These are phyloP conservation scores for Oxyteleia sp. DNA, from an alignment of 2,888 invertebrate genomes.

Conservation along the genomic window DNA sequence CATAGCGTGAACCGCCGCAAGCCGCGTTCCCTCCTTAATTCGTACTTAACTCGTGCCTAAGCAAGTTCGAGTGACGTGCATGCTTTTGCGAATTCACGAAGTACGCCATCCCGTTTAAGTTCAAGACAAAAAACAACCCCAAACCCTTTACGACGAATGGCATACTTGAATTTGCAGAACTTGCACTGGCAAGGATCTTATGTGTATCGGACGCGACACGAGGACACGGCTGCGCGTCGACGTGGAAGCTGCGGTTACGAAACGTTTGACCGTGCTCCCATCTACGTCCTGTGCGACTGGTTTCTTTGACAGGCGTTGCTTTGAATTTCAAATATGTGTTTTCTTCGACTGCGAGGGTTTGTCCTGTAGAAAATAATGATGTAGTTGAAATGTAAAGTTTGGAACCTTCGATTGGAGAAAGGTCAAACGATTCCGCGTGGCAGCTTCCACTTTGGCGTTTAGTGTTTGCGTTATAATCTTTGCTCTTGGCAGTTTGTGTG, in stretches of 20 bases:
- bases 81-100: conserved; percentile 63
- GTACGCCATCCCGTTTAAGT: conserved; percentile 36
- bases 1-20: conserved; percentile 84
- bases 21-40: conserved; percentile 82
- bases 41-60: conserved; percentile 80
- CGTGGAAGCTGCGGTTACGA: not conserved
- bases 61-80: conserved; percentile 74
- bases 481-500: too few relatives aligned
- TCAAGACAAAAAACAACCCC: not conserved
- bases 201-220: conserved; percentile 27
- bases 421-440: too few relatives aligned
- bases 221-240: not conserved
- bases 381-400: too few relatives aligned
- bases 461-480: too few relatives aligned
- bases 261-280: not conserved
- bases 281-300: too few relatives aligned
- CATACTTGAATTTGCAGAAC: conserved; percentile 69
- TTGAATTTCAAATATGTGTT: too few relatives aligned
- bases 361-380: too few relatives aligned
- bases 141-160: conserved; percentile 9
- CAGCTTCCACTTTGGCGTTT: too few relatives aligned
- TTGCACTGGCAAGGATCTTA: conserved; percentile 70
- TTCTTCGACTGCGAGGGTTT: too few relatives aligned
- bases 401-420: too few relatives aligned
- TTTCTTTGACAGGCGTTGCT: not conserved